Evolutionary conservation across 2,113 vertebrate species (phyloP), one percentile per base, ranked within the genome.

Genomic region (Dendrocopos noguchii): DNA sequence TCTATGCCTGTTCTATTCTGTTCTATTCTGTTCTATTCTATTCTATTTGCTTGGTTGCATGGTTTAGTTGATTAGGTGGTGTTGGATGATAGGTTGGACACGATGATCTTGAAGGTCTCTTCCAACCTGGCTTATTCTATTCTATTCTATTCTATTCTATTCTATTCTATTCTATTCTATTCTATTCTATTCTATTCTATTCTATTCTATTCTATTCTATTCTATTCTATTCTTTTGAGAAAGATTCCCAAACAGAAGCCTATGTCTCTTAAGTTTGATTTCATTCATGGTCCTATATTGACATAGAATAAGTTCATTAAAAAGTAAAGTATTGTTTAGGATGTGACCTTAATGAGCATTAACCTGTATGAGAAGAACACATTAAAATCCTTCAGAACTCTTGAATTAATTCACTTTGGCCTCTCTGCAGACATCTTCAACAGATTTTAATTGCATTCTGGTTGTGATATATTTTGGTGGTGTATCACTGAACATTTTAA

Each of bases 371-470:
- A 85, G 67, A 84, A 93, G 87, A 91, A 67, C 55, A 9, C 15
- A 39, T 87, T 80, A 42, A 89, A 70, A 67, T 29, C 39, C 59
- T 81, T 91, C 66, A 79, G 87, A 95, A 68, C 10, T 6, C 12
- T 59, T 70, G 67, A 95, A 66, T 64, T 10, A 71, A 73, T 94
- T 91, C 39, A 57, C 59, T 87, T 90, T 79, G 67, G 81, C 74
- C 64, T 88, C 46, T 39, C 33, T 71, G 60, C 84, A 76, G 67
- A 80, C 34, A 28, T n/a, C 42, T 79, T 47, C 20, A 76, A 8
- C 34, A 86, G 33, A 74, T 88, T 90, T 74, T 84, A 82, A 88
- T 91, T 95, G 24, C 46, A 8, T 90, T 80, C 52, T 87, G 66
- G 52, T 83, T 33, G 31, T 92, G 60, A 53, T 56, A 4, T 57